phyloP scores from a whole-genome alignment of 2,797 vertebrate species.

The Chiloscyllium punctatum region DNA sequence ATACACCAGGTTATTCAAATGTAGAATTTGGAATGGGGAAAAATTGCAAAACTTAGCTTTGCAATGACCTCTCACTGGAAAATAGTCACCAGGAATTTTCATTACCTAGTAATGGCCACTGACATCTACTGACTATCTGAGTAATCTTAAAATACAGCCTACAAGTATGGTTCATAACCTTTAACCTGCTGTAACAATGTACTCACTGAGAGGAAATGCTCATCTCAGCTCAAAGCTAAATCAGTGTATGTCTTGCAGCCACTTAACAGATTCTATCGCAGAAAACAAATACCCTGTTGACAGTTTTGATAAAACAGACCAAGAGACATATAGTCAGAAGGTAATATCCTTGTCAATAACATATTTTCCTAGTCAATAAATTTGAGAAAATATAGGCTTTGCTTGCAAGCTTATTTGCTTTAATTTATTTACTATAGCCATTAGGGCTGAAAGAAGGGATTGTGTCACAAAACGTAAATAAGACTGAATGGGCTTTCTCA shows the following conservation, averaged over 20 bases:
- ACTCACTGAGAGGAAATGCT: conserved; percentile 30
- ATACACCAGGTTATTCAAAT: background rate
- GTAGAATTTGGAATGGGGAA: background rate
- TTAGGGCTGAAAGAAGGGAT: conserved; percentile 52
- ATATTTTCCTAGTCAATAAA: conserved; percentile 48
- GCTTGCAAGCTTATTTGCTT: conserved; percentile 56
- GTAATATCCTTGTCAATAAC: conserved; percentile 33
- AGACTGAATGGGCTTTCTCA: conserved; percentile 59
- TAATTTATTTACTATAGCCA: conserved; percentile 62
- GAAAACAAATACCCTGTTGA: conserved; percentile 42
- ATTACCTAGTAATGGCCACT: conserved; percentile 6
- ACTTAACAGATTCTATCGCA: conserved; percentile 42
- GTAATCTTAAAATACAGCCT: conserved; percentile 16
- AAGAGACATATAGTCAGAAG: conserved; percentile 41
- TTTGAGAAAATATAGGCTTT: conserved; percentile 52
- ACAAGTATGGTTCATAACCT: conserved; percentile 27
- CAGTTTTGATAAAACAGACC: conserved; percentile 29
- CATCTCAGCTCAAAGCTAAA: background rate
- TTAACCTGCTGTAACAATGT: conserved; percentile 38
- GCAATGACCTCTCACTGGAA: background rate
- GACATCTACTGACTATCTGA: conserved; percentile 21
- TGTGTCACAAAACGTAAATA: conserved; percentile 64
- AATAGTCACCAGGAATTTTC: background rate
- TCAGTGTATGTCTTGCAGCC: conserved; percentile 38
- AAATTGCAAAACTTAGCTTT: background rate